Evolutionary conservation across 1,140 invertebrate species (phyloP).

Genomic region (Pomacea maculata): DNA sequence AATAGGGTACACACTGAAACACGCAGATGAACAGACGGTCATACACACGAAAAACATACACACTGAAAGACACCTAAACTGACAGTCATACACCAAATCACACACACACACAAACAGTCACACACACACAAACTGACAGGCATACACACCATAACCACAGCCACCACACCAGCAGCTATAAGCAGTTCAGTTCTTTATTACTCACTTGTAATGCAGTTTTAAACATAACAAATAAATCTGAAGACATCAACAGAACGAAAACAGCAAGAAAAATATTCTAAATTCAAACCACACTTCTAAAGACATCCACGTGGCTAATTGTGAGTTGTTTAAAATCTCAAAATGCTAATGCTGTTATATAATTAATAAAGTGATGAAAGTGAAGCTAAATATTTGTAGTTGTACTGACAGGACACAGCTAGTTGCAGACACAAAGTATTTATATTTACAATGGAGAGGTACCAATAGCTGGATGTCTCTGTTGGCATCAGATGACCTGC

Average conservation of each 20-base stretch:
- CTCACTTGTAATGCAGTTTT: background rate
- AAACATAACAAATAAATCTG: background rate
- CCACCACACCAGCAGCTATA: background rate
- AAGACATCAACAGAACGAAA: background rate
- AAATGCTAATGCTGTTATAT: too few relatives aligned
- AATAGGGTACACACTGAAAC: background rate
- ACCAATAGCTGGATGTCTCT: too few relatives aligned
- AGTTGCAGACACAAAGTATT: too few relatives aligned
- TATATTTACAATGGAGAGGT: too few relatives aligned
- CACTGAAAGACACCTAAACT: background rate
- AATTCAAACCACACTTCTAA: background rate
- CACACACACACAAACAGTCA: constrained; percentile 3
- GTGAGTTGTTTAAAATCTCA: background rate
- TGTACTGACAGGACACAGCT: too few relatives aligned
- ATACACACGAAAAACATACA: background rate
- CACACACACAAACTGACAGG: background rate
- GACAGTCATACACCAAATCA: background rate
- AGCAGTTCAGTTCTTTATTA: background rate
- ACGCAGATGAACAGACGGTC: too few relatives aligned
- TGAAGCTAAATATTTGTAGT: too few relatives aligned
- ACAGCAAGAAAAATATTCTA: background rate
- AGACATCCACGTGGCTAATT: background rate
- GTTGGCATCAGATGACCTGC: too few relatives aligned
- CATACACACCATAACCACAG: background rate
- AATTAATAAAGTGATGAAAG: too few relatives aligned